Conservation (phyloP, 2,797 vertebrate genomes). For the Rhynchotus rufescens region DNA sequence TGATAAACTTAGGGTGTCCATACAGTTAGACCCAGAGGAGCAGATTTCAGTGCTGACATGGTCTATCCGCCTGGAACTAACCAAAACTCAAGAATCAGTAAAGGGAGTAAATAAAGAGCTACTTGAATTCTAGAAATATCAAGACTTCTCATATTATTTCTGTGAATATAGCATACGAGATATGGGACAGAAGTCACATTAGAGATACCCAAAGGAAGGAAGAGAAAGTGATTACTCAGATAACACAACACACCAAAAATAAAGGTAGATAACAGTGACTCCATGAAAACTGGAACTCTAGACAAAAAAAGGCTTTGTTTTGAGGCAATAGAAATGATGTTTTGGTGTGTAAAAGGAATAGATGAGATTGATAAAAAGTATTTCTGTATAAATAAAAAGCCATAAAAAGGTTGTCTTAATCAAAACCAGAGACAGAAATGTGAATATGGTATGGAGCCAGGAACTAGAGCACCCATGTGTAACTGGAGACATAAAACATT, state of each 20-base stretch:
- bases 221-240: background rate
- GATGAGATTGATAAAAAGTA: background rate
- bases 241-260: background rate
- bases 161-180: background rate
- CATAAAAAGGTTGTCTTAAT: background rate
- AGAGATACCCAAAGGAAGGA: background rate
- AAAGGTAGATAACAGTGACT: background rate
- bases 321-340: background rate
- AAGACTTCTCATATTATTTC: background rate
- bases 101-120: background rate
- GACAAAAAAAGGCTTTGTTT: background rate
- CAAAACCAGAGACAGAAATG: background rate
- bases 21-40: background rate
- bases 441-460: background rate
- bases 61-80: background rate
- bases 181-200: background rate
- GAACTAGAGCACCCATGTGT: background rate
- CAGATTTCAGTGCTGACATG: background rate
- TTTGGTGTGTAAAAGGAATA: background rate
- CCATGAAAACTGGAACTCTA: background rate
- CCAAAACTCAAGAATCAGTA: background rate
- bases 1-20: background rate
- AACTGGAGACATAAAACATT: constrained; percentile 17
- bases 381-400: background rate
- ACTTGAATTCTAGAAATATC: background rate